These are phyloP conservation scores for Drosophila equinoxialis DNA, from an alignment of 1,140 invertebrate genomes.

Conservation along the genomic window DNA sequence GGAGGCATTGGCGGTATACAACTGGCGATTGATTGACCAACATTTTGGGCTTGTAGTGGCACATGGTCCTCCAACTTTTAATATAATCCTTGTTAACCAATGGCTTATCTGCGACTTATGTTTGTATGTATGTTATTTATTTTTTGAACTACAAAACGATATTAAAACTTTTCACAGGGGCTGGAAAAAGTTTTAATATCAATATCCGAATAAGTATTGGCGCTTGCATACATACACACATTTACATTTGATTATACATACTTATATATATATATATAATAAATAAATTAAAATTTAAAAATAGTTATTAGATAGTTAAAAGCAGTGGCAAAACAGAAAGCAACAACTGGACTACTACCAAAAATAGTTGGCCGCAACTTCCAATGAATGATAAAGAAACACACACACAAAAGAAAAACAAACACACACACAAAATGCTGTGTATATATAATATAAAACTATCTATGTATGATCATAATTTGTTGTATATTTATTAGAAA, in stretches of 20 bases:
- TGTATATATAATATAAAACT: slow-evolving; percentile 14
- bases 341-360: neutral
- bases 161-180: slow-evolving; percentile 74
- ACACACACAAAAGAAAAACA: no score
- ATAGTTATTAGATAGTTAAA: slow-evolving; percentile 18
- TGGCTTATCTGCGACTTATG: slow-evolving; percentile 33
- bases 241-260: slow-evolving; percentile 9
- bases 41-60: slow-evolving; percentile 36
- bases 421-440: neutral
- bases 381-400: neutral
- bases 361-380: neutral
- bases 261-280: neutral
- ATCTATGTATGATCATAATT: slow-evolving; percentile 8
- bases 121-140: slow-evolving; percentile 28
- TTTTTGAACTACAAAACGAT: slow-evolving; percentile 31
- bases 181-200: slow-evolving; percentile 79
- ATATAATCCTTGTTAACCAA: slow-evolving; percentile 41
- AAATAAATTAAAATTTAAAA: slow-evolving; percentile 9
- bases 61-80: slow-evolving; percentile 40
- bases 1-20: neutral
- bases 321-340: neutral
- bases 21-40: slow-evolving; percentile 40
- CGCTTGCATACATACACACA: slow-evolving; percentile 16
- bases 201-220: slow-evolving; percentile 19
- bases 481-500: slow-evolving; percentile 15